Percentiles rank a stretch among this genome's conserved stretches.
Evolutionary conservation across 2,113 vertebrate species (phyloP).

Genomic region (Cettia cetti): DNA sequence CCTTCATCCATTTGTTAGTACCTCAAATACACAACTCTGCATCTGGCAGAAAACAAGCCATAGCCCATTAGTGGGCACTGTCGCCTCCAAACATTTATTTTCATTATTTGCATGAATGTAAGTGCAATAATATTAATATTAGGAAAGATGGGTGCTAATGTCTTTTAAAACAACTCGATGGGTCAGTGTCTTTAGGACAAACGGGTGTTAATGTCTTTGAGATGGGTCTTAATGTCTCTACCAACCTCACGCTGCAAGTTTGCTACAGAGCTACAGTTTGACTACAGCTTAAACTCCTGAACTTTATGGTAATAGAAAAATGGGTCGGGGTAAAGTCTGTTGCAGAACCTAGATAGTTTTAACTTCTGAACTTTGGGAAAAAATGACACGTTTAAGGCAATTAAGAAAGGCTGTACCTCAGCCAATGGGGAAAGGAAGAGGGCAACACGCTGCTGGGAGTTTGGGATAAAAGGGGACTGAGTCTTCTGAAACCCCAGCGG

Average conservation of each 20-base stretch:
- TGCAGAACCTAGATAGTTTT: neutral
- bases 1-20: neutral
- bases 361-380: neutral
- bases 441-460: accelerated
- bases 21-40: neutral
- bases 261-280: neutral
- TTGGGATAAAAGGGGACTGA: neutral
- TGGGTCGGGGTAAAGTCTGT: neutral
- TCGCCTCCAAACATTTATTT: neutral
- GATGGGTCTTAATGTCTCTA: neutral
- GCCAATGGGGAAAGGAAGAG: neutral
- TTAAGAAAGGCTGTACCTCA: neutral
- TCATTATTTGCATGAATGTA: neutral
- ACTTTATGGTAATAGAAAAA: neutral
- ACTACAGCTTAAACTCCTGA: neutral
- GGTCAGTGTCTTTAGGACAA: neutral
- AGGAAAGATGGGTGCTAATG: neutral
- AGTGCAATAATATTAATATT: neutral
- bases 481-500: accelerated
- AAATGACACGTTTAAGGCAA: neutral
- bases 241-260: neutral
- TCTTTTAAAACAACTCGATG: neutral
- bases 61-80: neutral
- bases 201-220: neutral
- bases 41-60: neutral